Conservation (phyloP, 2,797 vertebrate species). For the Eptatretus atami region DNA sequence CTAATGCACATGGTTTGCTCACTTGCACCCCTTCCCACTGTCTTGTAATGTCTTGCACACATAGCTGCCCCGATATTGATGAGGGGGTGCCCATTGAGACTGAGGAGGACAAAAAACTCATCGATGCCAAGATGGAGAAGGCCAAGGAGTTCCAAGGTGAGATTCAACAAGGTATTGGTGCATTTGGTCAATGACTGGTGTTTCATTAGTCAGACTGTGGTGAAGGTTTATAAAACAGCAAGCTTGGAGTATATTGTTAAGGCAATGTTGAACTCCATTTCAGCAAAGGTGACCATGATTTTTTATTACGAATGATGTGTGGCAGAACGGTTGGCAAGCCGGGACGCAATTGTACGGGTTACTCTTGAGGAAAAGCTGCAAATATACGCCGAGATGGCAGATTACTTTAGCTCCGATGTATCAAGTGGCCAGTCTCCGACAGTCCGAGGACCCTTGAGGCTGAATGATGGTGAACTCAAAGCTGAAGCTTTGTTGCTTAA, state of each 20-base stretch:
- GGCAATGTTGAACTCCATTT: too few species aligned
- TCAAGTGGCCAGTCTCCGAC: conserved; percentile 14
- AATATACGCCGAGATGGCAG: conserved; percentile 54
- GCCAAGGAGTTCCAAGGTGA: conserved; percentile 60
- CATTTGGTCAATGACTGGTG: too few species aligned
- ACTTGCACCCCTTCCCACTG: too few species aligned
- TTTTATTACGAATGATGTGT: neutral
- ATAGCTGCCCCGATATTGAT: conserved; percentile 71
- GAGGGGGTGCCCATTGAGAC: conserved; percentile 85
- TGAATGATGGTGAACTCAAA: conserved; percentile 24
- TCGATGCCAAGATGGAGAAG: conserved; percentile 27
- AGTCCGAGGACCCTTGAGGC: conserved; percentile 42
- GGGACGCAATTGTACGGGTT: conserved; percentile 52
- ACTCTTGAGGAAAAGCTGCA: conserved; percentile 59
- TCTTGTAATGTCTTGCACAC: too few species aligned
- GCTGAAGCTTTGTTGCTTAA: conserved; percentile 53
- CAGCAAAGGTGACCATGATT: too few species aligned
- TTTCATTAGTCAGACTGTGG: too few species aligned
- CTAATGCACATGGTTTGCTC: too few species aligned
- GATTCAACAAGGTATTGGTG: neutral
- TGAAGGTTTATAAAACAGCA: too few species aligned
- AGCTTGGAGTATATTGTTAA: too few species aligned
- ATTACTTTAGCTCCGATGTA: conserved; percentile 27
- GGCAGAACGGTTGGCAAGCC: conserved; percentile 51
- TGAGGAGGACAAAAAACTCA: conserved; percentile 52